Conservation (phyloP, 2,113 vertebrate genomes). For the Etheostoma cragini region DNA sequence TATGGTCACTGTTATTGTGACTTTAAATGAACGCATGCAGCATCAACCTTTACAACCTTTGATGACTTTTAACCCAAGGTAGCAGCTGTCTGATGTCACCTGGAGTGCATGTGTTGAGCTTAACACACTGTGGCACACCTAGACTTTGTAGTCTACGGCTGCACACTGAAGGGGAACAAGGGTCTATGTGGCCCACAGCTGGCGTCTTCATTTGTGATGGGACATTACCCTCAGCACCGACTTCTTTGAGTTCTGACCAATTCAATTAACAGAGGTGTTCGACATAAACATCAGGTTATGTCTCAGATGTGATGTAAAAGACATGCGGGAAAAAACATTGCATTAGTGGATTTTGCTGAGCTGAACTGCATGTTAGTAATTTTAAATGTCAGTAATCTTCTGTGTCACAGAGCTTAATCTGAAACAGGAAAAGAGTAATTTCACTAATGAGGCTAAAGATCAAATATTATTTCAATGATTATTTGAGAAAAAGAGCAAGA, state of each 20-base stretch:
- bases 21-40: constrained; percentile 12
- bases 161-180: constrained; percentile 68
- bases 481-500: constrained; percentile 40
- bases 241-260: constrained; percentile 29
- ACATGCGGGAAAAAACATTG: background rate
- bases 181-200: constrained; percentile 72
- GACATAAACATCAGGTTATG: constrained; percentile 61
- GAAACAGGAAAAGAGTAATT: constrained; percentile 67
- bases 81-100: constrained; percentile 76
- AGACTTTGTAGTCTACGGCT: constrained; percentile 53
- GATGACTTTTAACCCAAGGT: constrained; percentile 56
- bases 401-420: constrained; percentile 45
- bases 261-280: constrained; percentile 70
- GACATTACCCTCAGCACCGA: constrained; percentile 61
- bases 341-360: constrained; percentile 26
- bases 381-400: constrained; percentile 69
- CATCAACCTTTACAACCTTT: constrained; percentile 45
- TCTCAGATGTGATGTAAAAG: constrained; percentile 34
- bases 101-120: constrained; percentile 73
- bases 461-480: constrained; percentile 65
- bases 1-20: background rate
- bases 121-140: constrained; percentile 78
- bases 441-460: constrained; percentile 57
- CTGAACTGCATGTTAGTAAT: constrained; percentile 56
- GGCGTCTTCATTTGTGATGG: constrained; percentile 67